phyloP scores from a whole-genome alignment of 2,113 vertebrate genomes.

The Chaetorhynchus papuensis region DNA sequence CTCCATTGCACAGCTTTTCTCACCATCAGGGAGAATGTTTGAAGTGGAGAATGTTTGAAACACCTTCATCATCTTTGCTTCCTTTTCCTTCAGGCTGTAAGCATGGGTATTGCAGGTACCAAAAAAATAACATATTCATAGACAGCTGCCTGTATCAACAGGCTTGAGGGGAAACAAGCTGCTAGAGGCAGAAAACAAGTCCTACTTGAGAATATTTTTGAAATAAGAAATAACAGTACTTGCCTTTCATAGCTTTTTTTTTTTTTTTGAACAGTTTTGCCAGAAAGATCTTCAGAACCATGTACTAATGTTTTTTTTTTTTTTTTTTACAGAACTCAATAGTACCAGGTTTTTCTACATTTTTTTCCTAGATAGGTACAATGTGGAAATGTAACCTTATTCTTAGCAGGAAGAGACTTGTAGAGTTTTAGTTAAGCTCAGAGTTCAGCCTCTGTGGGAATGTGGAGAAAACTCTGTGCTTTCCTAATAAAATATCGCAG shows the following conservation, averaged over 20 bases:
- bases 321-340: neutral
- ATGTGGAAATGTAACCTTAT: neutral
- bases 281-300: neutral
- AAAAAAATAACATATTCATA: neutral
- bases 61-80: neutral
- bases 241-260: neutral
- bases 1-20: neutral
- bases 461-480: neutral
- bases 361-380: neutral
- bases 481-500: neutral
- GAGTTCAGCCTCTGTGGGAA: neutral
- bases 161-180: conserved; percentile 5
- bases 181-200: neutral
- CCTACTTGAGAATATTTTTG: neutral
- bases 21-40: neutral
- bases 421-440: neutral
- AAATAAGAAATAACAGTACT: neutral
- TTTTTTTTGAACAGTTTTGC: neutral
- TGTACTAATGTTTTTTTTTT: neutral
- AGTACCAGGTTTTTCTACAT: neutral
- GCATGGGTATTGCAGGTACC: neutral
- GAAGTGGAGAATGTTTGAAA: neutral
- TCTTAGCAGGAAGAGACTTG: neutral
- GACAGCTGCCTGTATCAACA: neutral
- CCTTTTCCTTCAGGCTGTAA: neutral